These are phyloP conservation scores for Homarus americanus DNA, from an alignment of 1,140 invertebrate genomes.

Conservation along the genomic window DNA sequence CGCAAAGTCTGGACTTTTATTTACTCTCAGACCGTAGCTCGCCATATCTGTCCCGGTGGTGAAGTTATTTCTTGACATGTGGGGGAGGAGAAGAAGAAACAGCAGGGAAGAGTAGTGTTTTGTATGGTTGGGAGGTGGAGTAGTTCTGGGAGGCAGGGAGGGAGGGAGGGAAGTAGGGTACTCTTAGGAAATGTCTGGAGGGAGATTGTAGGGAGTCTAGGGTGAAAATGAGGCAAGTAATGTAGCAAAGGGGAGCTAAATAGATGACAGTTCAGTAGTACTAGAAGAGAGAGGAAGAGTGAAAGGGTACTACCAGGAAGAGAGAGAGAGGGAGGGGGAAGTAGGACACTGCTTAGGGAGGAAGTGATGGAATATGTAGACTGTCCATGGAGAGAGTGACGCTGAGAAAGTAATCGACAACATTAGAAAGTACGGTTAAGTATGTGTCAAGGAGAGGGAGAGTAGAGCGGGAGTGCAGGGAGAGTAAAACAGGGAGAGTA, in stretches of 20 bases:
- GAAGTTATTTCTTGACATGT: too few relatives aligned
- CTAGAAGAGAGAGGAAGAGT: neutral
- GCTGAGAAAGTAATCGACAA: too few relatives aligned
- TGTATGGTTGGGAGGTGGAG: too few relatives aligned
- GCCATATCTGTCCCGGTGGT: constrained; percentile 9
- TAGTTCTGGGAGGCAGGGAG: neutral
- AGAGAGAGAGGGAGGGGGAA: neutral
- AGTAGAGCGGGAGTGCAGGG: too few relatives aligned
- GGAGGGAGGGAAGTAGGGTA: neutral
- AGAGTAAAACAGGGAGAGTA: too few relatives aligned
- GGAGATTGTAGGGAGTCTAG: too few relatives aligned
- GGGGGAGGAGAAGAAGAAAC: too few relatives aligned
- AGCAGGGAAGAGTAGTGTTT: neutral
- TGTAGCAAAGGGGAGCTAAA: constrained; percentile 10
- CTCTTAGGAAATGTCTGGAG: neutral
- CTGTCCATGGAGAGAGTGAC: too few relatives aligned
- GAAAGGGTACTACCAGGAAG: too few relatives aligned
- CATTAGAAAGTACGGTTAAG: too few relatives aligned
- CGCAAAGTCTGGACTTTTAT: constrained; percentile 11
- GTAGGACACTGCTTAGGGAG: neutral
- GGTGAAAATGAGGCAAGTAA: too few relatives aligned
- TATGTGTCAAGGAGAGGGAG: too few relatives aligned
- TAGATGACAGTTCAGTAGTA: neutral
- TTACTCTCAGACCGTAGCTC: constrained; percentile 26
- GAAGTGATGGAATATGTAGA: neutral